These are phyloP conservation scores for Dinoponera quadriceps DNA, from an alignment of 1,140 invertebrate genomes.

Conservation along the genomic window DNA sequence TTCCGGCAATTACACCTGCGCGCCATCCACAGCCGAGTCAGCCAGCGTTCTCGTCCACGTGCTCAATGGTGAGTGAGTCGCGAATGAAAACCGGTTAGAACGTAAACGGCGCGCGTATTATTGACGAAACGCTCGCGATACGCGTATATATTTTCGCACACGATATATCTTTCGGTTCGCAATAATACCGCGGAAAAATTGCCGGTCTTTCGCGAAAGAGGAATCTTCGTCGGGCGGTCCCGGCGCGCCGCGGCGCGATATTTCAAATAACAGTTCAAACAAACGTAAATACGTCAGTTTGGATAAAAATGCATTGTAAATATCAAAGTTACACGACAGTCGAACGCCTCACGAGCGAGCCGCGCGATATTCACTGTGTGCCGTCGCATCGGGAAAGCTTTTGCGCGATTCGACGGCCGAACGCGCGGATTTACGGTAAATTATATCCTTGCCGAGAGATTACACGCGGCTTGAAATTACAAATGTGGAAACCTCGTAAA, in stretches of 20 bases:
- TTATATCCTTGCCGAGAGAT: constrained; percentile 1
- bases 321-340: constrained; percentile 16
- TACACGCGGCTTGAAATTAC: not conserved
- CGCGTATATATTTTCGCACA: not conserved
- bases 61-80: constrained; percentile 86
- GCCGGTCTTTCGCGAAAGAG: not conserved
- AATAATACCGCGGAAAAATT: constrained; percentile 24
- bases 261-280: constrained; percentile 33
- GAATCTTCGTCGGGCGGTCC: not conserved
- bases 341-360: not conserved
- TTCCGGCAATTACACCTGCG: constrained; percentile 95
- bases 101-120: constrained; percentile 29
- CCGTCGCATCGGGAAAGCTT: not conserved
- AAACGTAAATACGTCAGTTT: constrained; percentile 16
- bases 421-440: constrained; percentile 25
- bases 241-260: not conserved
- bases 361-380: not conserved
- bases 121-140: constrained; percentile 17
- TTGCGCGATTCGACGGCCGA: not conserved
- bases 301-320: constrained; percentile 31
- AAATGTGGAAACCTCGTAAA: not conserved
- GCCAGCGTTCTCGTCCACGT: constrained; percentile 88
- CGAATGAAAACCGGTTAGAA: constrained; percentile 27
- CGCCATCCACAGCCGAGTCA: constrained; percentile 88
- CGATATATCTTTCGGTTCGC: not conserved